Percentiles rank a stretch among this genome's conserved stretches.
Conservation (phyloP, 2,888 invertebrate species). For the Tipula vernalis region DNA sequence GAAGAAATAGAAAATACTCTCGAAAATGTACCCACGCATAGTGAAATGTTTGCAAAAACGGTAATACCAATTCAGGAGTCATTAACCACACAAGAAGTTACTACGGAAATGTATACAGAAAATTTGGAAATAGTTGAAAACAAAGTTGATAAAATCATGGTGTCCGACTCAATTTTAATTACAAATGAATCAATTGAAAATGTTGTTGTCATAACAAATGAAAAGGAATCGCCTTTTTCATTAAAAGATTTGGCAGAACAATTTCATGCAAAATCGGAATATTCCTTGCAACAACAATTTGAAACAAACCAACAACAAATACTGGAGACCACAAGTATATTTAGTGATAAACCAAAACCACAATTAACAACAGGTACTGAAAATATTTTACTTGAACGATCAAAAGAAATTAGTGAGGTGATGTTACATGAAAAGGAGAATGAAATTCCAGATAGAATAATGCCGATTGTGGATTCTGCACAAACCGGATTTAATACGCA, state of each 20-base stretch:
- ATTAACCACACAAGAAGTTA: slow-evolving; percentile 46
- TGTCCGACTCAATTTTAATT: slow-evolving; percentile 43
- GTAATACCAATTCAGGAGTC: slow-evolving; percentile 39
- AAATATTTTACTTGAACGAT: slow-evolving; percentile 35
- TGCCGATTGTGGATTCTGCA: slow-evolving; percentile 17
- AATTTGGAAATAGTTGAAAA: slow-evolving; percentile 36
- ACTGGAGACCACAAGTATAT: slow-evolving; percentile 41
- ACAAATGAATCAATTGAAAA: slow-evolving; percentile 44
- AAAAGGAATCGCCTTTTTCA: slow-evolving; percentile 47
- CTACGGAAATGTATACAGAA: slow-evolving; percentile 45
- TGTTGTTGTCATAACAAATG: slow-evolving; percentile 39
- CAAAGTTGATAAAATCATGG: slow-evolving; percentile 35
- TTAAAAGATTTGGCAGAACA: slow-evolving; percentile 27
- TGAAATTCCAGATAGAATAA: slow-evolving; percentile 13
- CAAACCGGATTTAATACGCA: slow-evolving; percentile 19
- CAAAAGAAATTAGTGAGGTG: slow-evolving; percentile 46
- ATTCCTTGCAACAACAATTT: slow-evolving; percentile 49
- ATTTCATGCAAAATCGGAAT: slow-evolving; percentile 36
- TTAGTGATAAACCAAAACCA: slow-evolving; percentile 42
- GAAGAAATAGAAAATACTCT: slow-evolving; percentile 56
- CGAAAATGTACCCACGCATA: slow-evolving; percentile 28
- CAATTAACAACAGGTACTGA: slow-evolving; percentile 40
- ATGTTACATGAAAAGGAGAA: slow-evolving; percentile 53
- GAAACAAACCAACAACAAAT: slow-evolving; percentile 45
- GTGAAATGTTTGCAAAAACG: slow-evolving; percentile 32